Percentiles rank a stretch among this genome's conserved stretches.
phyloP scores from a whole-genome alignment of 2,113 vertebrate species.

The Lasiurus cinereus region DNA sequence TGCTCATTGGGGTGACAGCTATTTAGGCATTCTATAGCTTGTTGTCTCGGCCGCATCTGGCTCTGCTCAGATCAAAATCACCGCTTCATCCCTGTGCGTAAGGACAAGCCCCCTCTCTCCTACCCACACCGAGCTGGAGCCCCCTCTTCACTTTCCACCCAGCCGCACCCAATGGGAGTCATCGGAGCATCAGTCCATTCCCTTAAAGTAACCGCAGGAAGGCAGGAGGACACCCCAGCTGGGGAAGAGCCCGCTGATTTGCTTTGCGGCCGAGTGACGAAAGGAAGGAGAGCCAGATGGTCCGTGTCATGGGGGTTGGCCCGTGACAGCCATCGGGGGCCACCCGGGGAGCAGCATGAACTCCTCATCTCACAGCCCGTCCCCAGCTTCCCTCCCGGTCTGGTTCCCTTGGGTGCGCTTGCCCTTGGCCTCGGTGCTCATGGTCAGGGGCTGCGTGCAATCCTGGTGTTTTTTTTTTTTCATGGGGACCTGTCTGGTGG shows the following conservation, averaged over 20 bases:
- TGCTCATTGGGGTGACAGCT: slow-evolving; percentile 58
- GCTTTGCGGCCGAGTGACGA: neutral
- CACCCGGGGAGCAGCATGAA: neutral
- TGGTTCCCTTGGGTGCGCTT: too few species aligned
- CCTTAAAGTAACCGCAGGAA: neutral
- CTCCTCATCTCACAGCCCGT: neutral
- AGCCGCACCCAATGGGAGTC: neutral
- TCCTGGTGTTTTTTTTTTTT: neutral
- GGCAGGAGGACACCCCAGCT: neutral
- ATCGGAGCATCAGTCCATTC: neutral
- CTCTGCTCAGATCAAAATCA: slow-evolving; percentile 59
- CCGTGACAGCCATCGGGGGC: neutral
- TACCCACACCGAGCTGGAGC: slow-evolving; percentile 73
- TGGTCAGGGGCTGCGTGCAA: neutral
- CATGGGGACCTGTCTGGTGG: neutral
- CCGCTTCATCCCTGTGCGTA: slow-evolving; percentile 30
- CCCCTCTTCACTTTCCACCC: neutral
- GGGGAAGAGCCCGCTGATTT: neutral
- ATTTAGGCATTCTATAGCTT: slow-evolving; percentile 4
- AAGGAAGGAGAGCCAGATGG: neutral
- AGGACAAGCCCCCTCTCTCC: slow-evolving; percentile 81
- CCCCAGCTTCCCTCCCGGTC: neutral
- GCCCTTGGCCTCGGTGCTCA: neutral
- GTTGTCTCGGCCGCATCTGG: slow-evolving; percentile 67
- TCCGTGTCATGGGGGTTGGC: rapidly evolving